A percentile compares a stretch with the other conserved stretches of the same genome.
Conservation (phyloP, 2,888 invertebrate genomes). For the Glyphotaelius pellucidus region DNA sequence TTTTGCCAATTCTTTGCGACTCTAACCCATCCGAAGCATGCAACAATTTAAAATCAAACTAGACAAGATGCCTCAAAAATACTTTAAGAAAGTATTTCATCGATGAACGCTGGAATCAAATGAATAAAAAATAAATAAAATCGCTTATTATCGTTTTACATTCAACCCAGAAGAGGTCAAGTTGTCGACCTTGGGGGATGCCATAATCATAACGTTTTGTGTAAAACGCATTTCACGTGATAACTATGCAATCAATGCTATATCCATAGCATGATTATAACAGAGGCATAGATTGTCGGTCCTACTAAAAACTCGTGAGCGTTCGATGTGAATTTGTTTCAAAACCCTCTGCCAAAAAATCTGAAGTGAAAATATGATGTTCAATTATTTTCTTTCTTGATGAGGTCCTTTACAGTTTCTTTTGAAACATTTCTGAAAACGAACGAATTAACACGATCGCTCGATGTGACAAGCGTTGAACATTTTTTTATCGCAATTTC, state of each 20-base stretch:
- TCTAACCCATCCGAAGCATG: too few species aligned
- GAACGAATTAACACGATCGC: background rate
- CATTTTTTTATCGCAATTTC: too few species aligned
- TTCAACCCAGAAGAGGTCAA: background rate
- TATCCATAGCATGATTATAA: background rate
- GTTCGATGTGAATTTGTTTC: background rate
- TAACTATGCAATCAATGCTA: background rate
- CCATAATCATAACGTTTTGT: background rate
- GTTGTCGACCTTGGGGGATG: background rate
- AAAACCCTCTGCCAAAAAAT: background rate
- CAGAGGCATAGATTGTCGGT: background rate
- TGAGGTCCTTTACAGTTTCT: too few species aligned
- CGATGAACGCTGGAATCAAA: too few species aligned
- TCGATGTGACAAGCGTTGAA: background rate
- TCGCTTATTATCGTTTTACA: background rate
- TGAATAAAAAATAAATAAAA: too few species aligned
- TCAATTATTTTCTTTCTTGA: too few species aligned
- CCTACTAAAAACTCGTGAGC: background rate
- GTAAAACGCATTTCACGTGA: background rate
- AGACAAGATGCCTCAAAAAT: too few species aligned
- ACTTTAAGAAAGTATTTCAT: too few species aligned
- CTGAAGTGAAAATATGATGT: too few species aligned
- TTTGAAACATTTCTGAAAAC: background rate
- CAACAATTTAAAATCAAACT: too few species aligned
- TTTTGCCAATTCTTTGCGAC: too few species aligned